Percentiles rank a stretch among this genome's conserved stretches.
These are phyloP conservation scores for Clupea harengus DNA, from an alignment of 2,113 vertebrate species.

Conservation along the genomic window DNA sequence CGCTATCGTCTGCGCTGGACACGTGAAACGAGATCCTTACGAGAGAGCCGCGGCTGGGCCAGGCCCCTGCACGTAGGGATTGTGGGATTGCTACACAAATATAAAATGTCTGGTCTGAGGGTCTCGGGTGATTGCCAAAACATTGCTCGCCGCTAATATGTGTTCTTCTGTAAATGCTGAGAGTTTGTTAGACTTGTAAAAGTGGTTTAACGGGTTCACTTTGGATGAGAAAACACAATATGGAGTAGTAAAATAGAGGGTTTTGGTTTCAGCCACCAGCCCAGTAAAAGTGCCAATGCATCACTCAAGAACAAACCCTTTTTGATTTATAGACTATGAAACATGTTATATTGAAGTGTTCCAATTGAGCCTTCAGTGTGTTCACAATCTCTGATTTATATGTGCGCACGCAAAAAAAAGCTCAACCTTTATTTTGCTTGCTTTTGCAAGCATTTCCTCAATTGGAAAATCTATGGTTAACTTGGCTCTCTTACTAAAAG, in stretches of 20 bases:
- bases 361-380: background rate
- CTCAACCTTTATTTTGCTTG: background rate
- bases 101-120: conserved; percentile 48
- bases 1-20: conserved; percentile 38
- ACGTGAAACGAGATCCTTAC: conserved; percentile 46
- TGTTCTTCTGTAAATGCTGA: conserved; percentile 56
- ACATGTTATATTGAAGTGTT: conserved; percentile 8
- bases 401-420: background rate
- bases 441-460: conserved; percentile 15
- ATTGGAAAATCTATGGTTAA: conserved; percentile 13
- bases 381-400: background rate
- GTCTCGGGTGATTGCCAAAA: conserved; percentile 47
- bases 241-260: conserved; percentile 65
- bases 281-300: conserved; percentile 66
- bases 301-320: conserved; percentile 56
- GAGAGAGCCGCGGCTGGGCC: conserved; percentile 45
- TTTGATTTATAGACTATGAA: conserved; percentile 60
- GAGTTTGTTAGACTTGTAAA: conserved; percentile 61
- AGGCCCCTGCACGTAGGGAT: conserved; percentile 31
- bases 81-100: conserved; percentile 33
- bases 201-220: conserved; percentile 56
- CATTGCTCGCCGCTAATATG: conserved; percentile 32
- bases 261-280: conserved; percentile 60
- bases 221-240: conserved; percentile 48
- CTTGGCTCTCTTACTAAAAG: background rate